Conservation (phyloP, 2,797 vertebrate genomes). For the Brotula barbata region DNA sequence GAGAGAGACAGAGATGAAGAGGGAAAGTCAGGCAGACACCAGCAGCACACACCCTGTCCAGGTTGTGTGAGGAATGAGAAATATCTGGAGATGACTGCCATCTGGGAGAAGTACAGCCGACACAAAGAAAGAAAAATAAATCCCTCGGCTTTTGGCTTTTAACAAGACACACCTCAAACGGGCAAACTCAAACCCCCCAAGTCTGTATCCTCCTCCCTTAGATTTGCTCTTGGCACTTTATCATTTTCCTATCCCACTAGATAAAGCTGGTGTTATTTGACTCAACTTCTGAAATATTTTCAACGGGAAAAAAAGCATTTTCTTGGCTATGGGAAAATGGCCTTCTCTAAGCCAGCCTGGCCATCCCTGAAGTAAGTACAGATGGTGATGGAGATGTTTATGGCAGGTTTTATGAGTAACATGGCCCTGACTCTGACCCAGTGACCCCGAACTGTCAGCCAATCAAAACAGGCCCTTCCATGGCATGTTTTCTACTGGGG, state of each 20-base stretch:
- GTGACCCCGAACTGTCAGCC: constrained; percentile 77
- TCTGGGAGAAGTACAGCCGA: constrained; percentile 74
- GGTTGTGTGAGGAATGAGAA: constrained; percentile 80
- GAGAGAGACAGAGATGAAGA: constrained; percentile 49
- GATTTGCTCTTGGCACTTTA: constrained; percentile 68
- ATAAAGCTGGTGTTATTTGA: constrained; percentile 71
- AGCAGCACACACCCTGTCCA: constrained; percentile 75
- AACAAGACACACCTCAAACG: constrained; percentile 74
- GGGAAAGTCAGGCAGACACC: constrained; percentile 62
- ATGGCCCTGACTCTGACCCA: constrained; percentile 70
- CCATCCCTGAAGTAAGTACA: constrained; percentile 64
- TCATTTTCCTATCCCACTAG: constrained; percentile 70
- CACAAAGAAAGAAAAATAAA: constrained; percentile 77
- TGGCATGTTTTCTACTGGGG: constrained; percentile 72
- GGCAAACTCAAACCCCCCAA: constrained; percentile 63
- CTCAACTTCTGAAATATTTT: constrained; percentile 69
- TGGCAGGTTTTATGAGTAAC: constrained; percentile 74
- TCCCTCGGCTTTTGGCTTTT: constrained; percentile 72
- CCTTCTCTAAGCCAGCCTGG: constrained; percentile 46
- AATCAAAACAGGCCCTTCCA: constrained; percentile 72
- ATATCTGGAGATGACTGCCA: constrained; percentile 81
- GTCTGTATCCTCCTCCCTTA: constrained; percentile 64
- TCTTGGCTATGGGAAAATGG: constrained; percentile 55
- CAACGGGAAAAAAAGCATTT: constrained; percentile 42
- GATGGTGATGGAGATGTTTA: constrained; percentile 75